Conservation (phyloP, 2,113 vertebrate genomes). For the Craseonycteris thonglongyai region DNA sequence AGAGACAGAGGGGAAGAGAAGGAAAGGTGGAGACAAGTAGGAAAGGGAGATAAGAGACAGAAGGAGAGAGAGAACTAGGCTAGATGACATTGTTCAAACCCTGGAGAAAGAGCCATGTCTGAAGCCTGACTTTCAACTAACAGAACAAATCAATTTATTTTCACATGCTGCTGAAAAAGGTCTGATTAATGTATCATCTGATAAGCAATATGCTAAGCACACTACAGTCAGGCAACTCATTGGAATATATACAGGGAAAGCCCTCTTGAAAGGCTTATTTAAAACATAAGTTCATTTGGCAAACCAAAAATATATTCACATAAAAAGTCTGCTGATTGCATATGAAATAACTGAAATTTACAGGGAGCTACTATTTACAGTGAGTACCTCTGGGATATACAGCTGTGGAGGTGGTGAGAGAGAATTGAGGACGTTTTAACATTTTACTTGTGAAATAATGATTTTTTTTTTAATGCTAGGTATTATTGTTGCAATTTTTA, state of each 20-base stretch:
- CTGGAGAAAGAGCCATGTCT: neutral
- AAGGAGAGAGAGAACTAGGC: neutral
- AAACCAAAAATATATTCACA: neutral
- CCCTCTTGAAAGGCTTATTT: neutral
- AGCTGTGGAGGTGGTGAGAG: neutral
- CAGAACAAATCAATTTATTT: neutral
- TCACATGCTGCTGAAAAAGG: neutral
- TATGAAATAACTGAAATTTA: neutral
- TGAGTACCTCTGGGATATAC: neutral
- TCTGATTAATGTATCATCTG: neutral
- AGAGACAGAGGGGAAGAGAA: neutral
- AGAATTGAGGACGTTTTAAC: neutral
- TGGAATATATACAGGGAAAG: neutral
- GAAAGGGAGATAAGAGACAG: neutral
- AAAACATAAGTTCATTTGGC: neutral
- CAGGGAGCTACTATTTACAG: neutral
- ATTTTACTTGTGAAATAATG: neutral
- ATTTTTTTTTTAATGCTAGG: neutral
- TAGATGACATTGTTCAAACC: neutral
- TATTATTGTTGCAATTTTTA: neutral
- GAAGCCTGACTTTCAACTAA: neutral
- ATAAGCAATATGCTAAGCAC: neutral
- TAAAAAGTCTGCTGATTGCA: neutral
- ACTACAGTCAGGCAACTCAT: neutral
- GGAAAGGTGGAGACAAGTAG: neutral